Evolutionary conservation across 2,888 invertebrate genomes (phyloP).

Genomic region (Neoitamus cyanurus): DNA sequence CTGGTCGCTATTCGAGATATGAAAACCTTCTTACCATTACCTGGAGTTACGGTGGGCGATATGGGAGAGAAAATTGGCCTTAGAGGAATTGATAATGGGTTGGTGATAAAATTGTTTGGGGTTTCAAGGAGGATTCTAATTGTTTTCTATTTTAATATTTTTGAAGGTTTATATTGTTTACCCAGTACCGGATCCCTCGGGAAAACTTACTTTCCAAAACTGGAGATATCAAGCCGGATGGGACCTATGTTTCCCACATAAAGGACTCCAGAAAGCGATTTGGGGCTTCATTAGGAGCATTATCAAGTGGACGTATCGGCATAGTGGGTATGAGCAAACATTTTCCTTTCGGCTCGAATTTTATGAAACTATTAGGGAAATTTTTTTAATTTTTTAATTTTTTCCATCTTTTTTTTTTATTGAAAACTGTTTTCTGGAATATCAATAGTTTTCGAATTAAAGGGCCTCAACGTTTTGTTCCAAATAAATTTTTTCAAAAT

Average conservation of each 20-base stretch:
- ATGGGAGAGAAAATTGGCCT: constrained; percentile 92
- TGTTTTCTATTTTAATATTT: background rate
- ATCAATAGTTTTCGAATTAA: too few species aligned
- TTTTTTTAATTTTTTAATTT: background rate
- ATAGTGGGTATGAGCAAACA: constrained; percentile 67
- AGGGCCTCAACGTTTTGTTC: too few species aligned
- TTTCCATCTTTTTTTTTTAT: too few species aligned
- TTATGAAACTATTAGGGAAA: too few species aligned
- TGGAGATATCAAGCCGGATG: constrained; percentile 86
- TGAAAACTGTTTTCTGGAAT: too few species aligned
- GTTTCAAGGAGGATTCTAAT: background rate
- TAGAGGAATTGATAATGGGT: constrained; percentile 96
- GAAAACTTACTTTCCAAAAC: constrained; percentile 84
- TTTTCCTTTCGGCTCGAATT: too few species aligned
- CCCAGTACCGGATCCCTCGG: constrained; percentile 83
- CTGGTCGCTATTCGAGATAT: constrained; percentile 87
- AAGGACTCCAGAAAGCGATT: constrained; percentile 87
- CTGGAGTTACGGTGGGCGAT: constrained; percentile 89
- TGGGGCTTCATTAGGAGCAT: constrained; percentile 83
- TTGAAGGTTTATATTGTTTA: constrained; percentile 77
- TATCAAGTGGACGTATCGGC: constrained; percentile 84
- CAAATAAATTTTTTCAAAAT: too few species aligned
- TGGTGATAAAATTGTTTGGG: background rate
- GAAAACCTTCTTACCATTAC: constrained; percentile 75
- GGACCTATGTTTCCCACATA: constrained; percentile 82